Conservation (phyloP, 2,113 vertebrate species). For the Muntiacus muntjak region DNA sequence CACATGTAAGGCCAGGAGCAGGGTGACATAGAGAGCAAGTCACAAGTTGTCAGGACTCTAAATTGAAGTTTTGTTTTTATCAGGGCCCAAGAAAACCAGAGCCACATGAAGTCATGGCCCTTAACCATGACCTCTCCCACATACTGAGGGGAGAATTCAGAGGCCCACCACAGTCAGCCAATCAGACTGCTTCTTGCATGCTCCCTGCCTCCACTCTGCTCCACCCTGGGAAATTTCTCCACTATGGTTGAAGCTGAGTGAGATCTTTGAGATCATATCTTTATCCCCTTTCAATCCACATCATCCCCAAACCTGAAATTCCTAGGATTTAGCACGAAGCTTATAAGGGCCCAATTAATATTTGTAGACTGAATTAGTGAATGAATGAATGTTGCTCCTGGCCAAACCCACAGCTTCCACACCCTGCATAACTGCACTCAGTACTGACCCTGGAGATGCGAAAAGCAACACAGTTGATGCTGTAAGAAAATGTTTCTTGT, state of each 20-base stretch:
- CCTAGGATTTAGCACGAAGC: not conserved
- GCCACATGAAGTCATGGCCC: conserved; percentile 18
- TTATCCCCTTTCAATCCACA: not conserved
- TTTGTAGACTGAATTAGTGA: not conserved
- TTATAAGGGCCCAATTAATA: conserved; percentile 12
- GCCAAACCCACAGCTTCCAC: conserved; percentile 26
- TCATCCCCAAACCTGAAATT: not conserved
- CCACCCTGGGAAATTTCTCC: not conserved
- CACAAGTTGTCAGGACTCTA: conserved; percentile 61
- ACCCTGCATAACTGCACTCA: conserved; percentile 26
- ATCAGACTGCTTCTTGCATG: not conserved
- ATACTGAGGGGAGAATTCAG: conserved; percentile 9
- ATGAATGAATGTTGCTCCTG: not conserved
- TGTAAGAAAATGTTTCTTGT: conserved; percentile 79
- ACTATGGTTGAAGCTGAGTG: not conserved
- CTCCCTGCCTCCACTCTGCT: conserved; percentile 3
- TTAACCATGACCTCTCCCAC: conserved; percentile 41
- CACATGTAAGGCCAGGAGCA: conserved; percentile 59
- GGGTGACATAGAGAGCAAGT: conserved; percentile 50
- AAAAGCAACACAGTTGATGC: conserved; percentile 56
- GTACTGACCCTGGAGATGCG: not conserved
- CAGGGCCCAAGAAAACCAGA: not conserved
- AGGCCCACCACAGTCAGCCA: not conserved
- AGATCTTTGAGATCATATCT: not conserved
- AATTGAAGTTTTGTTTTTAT: conserved; percentile 66